These are phyloP conservation scores for Phasia obesa DNA, from an alignment of 2,888 invertebrate genomes.

Conservation along the genomic window DNA sequence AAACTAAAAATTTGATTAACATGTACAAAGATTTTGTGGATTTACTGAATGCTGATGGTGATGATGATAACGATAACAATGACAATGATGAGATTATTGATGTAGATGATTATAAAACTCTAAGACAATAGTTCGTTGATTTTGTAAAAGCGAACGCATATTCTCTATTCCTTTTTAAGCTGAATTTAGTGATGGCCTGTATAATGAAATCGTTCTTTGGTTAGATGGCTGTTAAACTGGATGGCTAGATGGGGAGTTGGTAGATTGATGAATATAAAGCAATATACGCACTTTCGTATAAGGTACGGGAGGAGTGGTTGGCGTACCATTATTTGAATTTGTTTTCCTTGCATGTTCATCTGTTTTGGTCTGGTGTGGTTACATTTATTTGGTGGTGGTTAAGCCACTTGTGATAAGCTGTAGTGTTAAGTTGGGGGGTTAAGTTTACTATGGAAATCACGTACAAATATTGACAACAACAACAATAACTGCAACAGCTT, in stretches of 20 bases:
- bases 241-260: conserved; percentile 18
- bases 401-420: conserved; percentile 44
- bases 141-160: conserved; percentile 57
- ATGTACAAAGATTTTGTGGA: conserved; percentile 34
- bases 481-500: conserved; percentile 30
- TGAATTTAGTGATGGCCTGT: conserved; percentile 50
- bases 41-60: conserved; percentile 46
- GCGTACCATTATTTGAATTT: conserved; percentile 51
- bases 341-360: conserved; percentile 41
- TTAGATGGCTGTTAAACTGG: conserved; percentile 16
- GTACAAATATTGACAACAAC: conserved; percentile 63
- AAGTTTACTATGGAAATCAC: conserved; percentile 66
- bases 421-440: conserved; percentile 25
- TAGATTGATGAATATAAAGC: conserved; percentile 24
- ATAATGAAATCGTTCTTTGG: conserved; percentile 40
- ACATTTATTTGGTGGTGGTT: conserved; percentile 19
- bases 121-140: conserved; percentile 58
- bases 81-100: conserved; percentile 49
- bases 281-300: neutral
- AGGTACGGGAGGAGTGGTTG: conserved; percentile 9
- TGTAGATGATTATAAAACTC: conserved; percentile 52
- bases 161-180: conserved; percentile 14
- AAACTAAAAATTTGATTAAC: conserved; percentile 2
- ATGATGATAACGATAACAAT: conserved; percentile 38
- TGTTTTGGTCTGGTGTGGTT: conserved; percentile 6